These are phyloP conservation scores for Mormyrus iriodes DNA, from an alignment of 2,113 vertebrate genomes.

Conservation along the genomic window DNA sequence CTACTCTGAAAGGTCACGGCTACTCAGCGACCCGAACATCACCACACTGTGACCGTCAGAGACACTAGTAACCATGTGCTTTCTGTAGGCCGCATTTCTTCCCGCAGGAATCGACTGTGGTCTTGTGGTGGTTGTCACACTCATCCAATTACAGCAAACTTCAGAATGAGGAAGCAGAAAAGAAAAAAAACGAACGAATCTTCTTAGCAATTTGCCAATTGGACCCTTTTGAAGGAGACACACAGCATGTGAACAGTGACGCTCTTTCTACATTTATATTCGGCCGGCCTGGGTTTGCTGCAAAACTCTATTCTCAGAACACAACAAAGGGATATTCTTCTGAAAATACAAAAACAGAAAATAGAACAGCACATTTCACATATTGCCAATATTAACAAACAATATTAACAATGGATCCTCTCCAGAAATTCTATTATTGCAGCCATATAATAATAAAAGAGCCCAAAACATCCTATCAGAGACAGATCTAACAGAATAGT, in stretches of 20 bases:
- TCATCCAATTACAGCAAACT: slow-evolving; percentile 35
- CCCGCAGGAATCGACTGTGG: not conserved
- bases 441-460: not conserved
- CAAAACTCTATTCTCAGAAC: not conserved
- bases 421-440: not conserved
- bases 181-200: slow-evolving; percentile 16
- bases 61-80: not conserved
- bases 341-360: not conserved
- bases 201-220: slow-evolving; percentile 14
- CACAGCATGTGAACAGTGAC: not conserved
- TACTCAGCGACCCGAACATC: not conserved
- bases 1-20: not conserved
- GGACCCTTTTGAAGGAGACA: not conserved
- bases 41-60: not conserved
- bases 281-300: not conserved
- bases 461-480: not conserved
- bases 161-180: not conserved
- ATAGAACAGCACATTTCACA: not conserved
- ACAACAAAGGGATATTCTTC: not conserved
- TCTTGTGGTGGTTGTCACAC: slow-evolving; percentile 40
- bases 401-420: not conserved
- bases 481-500: not conserved
- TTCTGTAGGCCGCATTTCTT: not conserved
- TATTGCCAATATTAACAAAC: not conserved
- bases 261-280: not conserved